A percentile compares a stretch with the other conserved stretches of the same genome.
These are phyloP conservation scores for Cylindroiulus punctatus DNA, from an alignment of 2,888 invertebrate species.

Conservation along the genomic window DNA sequence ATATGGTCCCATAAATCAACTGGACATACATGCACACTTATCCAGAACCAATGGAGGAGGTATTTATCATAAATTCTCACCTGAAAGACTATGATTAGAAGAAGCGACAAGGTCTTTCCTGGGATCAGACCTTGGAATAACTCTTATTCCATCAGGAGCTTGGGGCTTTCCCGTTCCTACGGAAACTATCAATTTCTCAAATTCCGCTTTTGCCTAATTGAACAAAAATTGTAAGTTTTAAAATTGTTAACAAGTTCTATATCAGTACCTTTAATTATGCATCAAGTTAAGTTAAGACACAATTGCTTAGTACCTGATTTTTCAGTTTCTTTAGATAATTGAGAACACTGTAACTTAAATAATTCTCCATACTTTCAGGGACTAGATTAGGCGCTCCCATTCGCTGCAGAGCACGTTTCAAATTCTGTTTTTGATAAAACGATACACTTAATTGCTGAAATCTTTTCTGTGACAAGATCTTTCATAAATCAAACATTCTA, in stretches of 20 bases:
- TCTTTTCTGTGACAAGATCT: not conserved
- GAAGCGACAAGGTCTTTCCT: constrained; percentile 79
- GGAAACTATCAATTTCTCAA: constrained; percentile 65
- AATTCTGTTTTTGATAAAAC: constrained; percentile 72
- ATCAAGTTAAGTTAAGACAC: not conserved
- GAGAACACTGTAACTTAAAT: constrained; percentile 89
- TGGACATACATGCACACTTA: too few relatives aligned
- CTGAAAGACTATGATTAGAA: constrained; percentile 79
- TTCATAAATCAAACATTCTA: not conserved
- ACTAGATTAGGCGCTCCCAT: constrained; percentile 91
- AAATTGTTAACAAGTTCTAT: not conserved
- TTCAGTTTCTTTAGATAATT: constrained; percentile 96
- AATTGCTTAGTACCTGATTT: constrained; percentile 77
- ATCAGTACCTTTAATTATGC: not conserved
- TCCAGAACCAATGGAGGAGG: too few relatives aligned
- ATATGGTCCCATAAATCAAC: too few relatives aligned
- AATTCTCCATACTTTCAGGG: constrained; percentile 92
- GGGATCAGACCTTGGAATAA: constrained; percentile 76
- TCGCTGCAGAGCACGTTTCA: constrained; percentile 87
- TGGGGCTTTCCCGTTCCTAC: constrained; percentile 65
- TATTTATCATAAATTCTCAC: constrained; percentile 63
- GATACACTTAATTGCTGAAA: not conserved
- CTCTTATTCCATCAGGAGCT: constrained; percentile 77
- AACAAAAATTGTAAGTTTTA: not conserved
- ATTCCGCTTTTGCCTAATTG: constrained; percentile 62